A percentile compares a stretch with the other conserved stretches of the same genome.
phyloP scores from a whole-genome alignment of 1,140 invertebrate genomes.

The Venturia canescens region DNA sequence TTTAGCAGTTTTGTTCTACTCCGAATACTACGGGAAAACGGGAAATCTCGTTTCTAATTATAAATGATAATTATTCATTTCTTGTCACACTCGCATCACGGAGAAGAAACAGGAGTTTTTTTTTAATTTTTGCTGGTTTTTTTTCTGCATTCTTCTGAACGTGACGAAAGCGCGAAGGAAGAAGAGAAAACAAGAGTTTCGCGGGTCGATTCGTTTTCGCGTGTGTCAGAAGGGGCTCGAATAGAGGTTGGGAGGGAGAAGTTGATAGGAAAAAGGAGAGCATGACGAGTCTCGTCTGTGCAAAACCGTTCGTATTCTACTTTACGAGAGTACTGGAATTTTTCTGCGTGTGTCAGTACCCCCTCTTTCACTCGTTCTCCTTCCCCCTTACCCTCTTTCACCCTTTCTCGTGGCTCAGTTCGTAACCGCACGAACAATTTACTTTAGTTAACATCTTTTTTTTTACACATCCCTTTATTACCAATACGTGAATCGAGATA shows the following conservation, averaged over 20 bases:
- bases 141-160: not conserved
- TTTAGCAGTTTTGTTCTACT: no score
- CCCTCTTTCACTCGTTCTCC: not conserved
- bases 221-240: not conserved
- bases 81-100: not conserved
- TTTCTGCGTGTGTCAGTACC: not conserved
- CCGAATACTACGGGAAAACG: no score
- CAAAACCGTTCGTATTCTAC: not conserved
- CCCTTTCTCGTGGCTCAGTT: not conserved
- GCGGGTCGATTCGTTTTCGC: slow-evolving; percentile 32
- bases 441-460: slow-evolving; percentile 9
- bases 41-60: no score
- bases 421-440: not conserved
- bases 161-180: slow-evolving; percentile 2
- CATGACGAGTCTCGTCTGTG: slow-evolving; percentile 1
- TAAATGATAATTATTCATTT: no score
- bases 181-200: slow-evolving; percentile 5
- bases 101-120: not conserved
- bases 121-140: not conserved
- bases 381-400: not conserved
- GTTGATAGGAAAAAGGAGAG: slow-evolving; percentile 11
- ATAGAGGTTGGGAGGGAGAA: not conserved
- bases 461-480: slow-evolving; percentile 29
- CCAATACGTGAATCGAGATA: slow-evolving; percentile 38
- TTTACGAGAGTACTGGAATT: not conserved